A percentile compares a stretch with the other conserved stretches of the same genome.
Conservation (phyloP, 2,888 invertebrate species). For the Mayetiola destructor region DNA sequence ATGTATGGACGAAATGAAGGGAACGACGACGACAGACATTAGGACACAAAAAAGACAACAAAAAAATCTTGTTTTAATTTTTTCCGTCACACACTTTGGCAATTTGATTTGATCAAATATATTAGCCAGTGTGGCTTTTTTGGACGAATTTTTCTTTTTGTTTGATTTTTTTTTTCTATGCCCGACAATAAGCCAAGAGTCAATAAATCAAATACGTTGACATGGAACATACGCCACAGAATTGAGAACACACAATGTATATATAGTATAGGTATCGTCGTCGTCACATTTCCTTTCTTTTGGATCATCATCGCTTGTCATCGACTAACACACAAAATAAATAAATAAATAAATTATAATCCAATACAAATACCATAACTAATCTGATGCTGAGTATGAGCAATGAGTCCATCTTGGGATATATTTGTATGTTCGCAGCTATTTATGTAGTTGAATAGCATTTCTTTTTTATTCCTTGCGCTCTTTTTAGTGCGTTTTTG, state of each 20-base stretch:
- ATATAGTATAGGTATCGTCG: neutral
- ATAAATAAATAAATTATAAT: constrained; percentile 12
- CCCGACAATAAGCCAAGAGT: neutral
- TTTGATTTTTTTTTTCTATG: neutral
- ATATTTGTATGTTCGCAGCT: neutral
- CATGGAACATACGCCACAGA: constrained; percentile 6
- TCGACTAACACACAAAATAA: constrained; percentile 2
- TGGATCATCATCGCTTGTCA: neutral
- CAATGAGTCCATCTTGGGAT: neutral
- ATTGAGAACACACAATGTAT: neutral
- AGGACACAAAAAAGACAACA: neutral
- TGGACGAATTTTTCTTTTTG: neutral
- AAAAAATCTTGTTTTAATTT: constrained; percentile 5
- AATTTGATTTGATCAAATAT: neutral
- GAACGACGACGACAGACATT: neutral
- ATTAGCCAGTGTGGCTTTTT: neutral
- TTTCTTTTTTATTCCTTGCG: neutral
- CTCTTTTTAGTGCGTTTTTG: neutral
- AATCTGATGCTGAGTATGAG: neutral
- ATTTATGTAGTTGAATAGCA: neutral
- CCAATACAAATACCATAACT: constrained; percentile 8
- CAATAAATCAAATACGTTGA: constrained; percentile 7
- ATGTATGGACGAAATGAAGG: neutral
- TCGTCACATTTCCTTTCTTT: neutral
- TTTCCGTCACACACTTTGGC: neutral